phyloP scores from a whole-genome alignment of 2,113 vertebrate species.

The Amia ocellicauda region DNA sequence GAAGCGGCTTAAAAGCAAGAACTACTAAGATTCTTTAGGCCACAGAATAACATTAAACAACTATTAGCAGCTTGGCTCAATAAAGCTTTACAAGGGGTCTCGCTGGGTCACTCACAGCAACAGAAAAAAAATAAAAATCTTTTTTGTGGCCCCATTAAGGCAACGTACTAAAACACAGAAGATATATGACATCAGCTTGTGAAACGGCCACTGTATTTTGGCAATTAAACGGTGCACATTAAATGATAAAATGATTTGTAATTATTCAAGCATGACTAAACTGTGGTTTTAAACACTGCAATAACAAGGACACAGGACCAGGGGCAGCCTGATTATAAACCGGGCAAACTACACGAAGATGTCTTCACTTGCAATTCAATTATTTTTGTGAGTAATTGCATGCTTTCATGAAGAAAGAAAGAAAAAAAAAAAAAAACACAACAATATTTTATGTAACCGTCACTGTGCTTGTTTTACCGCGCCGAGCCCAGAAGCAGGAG shows the following conservation, averaged over 20 bases:
- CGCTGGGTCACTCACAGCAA: slow-evolving; percentile 65
- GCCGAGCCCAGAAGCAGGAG: slow-evolving; percentile 32
- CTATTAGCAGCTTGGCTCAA: slow-evolving; percentile 70
- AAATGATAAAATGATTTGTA: slow-evolving; percentile 25
- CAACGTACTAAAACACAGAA: slow-evolving; percentile 3
- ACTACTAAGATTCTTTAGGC: slow-evolving; percentile 69
- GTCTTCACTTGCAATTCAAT: slow-evolving; percentile 31
- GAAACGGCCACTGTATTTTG: slow-evolving; percentile 22
- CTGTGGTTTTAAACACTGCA: slow-evolving; percentile 9
- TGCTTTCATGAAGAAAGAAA: slow-evolving; percentile 52
- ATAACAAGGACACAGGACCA: not conserved
- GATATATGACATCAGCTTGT: slow-evolving; percentile 15
- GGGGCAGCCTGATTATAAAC: slow-evolving; percentile 6
- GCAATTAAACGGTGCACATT: slow-evolving; percentile 29
- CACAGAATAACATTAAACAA: slow-evolving; percentile 76
- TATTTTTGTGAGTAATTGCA: slow-evolving; percentile 53
- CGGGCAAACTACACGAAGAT: slow-evolving; percentile 18
- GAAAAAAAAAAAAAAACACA: slow-evolving; percentile 29
- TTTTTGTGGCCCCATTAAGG: slow-evolving; percentile 13
- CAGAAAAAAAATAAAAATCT: not conserved
- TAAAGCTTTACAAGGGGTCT: slow-evolving; percentile 69
- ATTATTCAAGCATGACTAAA: slow-evolving; percentile 22
- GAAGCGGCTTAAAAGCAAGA: slow-evolving; percentile 72
- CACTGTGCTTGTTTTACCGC: slow-evolving; percentile 46
- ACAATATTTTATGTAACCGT: slow-evolving; percentile 15